These are phyloP conservation scores for Malurus alboscapulatus DNA, from an alignment of 2,113 vertebrate genomes.

Conservation along the genomic window DNA sequence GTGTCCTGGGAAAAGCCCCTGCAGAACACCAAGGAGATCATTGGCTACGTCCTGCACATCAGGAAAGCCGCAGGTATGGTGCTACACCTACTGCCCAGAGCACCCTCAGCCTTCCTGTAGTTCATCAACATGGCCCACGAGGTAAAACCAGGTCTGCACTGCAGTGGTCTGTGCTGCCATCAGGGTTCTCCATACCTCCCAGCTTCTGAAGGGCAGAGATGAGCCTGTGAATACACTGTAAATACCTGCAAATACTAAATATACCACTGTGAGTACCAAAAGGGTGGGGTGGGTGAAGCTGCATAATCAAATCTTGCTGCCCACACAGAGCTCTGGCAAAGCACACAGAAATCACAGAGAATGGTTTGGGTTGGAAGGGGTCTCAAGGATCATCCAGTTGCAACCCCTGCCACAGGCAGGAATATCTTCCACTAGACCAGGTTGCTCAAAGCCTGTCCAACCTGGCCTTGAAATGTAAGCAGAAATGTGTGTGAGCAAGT, in stretches of 20 bases:
- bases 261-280: not conserved
- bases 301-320: not conserved
- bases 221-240: not conserved
- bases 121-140: fast-evolving
- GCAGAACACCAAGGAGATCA: conserved; percentile 94
- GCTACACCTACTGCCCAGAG: not conserved
- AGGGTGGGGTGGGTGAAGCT: not conserved
- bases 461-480: not conserved
- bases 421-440: not conserved
- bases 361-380: not conserved
- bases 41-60: conserved; percentile 95
- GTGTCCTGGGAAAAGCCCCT: conserved; percentile 91
- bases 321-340: not conserved
- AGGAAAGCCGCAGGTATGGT: conserved; percentile 84
- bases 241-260: not conserved
- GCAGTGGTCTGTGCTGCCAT: not conserved
- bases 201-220: not conserved
- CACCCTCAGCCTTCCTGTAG: not conserved
- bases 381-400: not conserved
- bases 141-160: not conserved
- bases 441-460: not conserved
- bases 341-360: not conserved
- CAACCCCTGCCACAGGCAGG: not conserved
- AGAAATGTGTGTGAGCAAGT: not conserved
- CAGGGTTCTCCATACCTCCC: not conserved